phyloP scores from a whole-genome alignment of 2,797 vertebrate genomes.

The Anolis apletophallus region DNA sequence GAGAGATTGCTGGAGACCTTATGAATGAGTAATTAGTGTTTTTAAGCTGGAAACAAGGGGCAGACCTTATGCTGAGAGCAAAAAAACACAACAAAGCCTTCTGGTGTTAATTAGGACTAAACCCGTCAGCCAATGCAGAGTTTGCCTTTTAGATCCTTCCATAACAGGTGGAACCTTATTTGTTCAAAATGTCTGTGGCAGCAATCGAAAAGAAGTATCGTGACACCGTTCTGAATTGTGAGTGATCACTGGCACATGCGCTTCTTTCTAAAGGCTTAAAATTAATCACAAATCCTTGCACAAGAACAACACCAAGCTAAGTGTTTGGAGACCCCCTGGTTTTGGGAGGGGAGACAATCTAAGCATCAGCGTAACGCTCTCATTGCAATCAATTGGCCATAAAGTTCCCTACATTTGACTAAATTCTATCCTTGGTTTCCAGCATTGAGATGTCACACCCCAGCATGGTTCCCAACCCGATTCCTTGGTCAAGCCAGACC shows the following conservation, averaged over 20 bases:
- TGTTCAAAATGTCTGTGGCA: conserved; percentile 23
- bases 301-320: neutral
- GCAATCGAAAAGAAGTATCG: conserved; percentile 39
- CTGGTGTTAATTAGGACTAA: conserved; percentile 48
- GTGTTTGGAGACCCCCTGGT: neutral
- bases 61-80: conserved; percentile 21
- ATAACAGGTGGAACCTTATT: conserved; percentile 8
- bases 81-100: conserved; percentile 29
- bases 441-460: too few species aligned
- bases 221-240: neutral
- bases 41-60: conserved; percentile 10
- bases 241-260: neutral
- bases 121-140: conserved; percentile 41
- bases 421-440: neutral
- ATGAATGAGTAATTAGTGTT: conserved; percentile 41
- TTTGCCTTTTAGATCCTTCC: conserved; percentile 40
- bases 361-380: neutral
- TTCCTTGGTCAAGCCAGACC: too few species aligned
- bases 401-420: neutral
- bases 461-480: too few species aligned
- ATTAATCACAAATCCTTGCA: neutral
- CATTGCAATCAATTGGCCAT: neutral
- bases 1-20: conserved; percentile 34
- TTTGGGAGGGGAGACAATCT: neutral
- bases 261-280: neutral